Conservation (phyloP, 2,888 invertebrate genomes). For the Conistra vaccinii region DNA sequence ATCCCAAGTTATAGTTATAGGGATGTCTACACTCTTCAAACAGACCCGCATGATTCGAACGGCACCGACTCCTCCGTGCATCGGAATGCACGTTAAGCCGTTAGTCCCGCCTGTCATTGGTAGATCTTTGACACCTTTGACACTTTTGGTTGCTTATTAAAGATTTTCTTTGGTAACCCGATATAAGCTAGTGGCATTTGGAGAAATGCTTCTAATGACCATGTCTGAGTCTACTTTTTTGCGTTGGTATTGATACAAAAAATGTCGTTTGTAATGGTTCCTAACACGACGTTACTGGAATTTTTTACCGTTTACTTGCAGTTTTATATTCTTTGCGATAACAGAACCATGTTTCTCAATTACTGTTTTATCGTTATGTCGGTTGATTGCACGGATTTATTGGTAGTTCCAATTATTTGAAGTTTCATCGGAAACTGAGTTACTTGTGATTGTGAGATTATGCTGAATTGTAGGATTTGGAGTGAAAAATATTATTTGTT, state of each 20-base stretch:
- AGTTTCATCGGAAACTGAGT: neutral
- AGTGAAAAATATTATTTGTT: neutral
- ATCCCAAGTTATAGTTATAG: too few species aligned
- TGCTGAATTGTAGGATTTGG: neutral
- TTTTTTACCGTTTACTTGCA: conserved; percentile 7
- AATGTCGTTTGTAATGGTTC: neutral
- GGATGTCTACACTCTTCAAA: too few species aligned
- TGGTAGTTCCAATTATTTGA: conserved; percentile 27
- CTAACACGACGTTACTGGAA: neutral
- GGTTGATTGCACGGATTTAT: conserved; percentile 27
- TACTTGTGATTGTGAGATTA: neutral
- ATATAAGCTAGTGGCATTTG: neutral
- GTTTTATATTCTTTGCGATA: conserved; percentile 42
- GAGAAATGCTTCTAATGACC: neutral
- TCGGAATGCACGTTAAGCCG: too few species aligned
- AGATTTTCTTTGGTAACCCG: neutral
- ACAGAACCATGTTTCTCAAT: conserved; percentile 30
- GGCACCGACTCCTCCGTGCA: too few species aligned
- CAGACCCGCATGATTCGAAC: too few species aligned
- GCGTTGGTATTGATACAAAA: too few species aligned
- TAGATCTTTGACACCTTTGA: neutral
- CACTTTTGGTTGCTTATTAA: too few species aligned
- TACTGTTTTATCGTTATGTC: conserved; percentile 39
- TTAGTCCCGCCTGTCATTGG: too few species aligned
- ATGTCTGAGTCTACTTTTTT: neutral